phyloP scores from a whole-genome alignment of 2,888 invertebrate genomes.

The Protophormia terraenovae region DNA sequence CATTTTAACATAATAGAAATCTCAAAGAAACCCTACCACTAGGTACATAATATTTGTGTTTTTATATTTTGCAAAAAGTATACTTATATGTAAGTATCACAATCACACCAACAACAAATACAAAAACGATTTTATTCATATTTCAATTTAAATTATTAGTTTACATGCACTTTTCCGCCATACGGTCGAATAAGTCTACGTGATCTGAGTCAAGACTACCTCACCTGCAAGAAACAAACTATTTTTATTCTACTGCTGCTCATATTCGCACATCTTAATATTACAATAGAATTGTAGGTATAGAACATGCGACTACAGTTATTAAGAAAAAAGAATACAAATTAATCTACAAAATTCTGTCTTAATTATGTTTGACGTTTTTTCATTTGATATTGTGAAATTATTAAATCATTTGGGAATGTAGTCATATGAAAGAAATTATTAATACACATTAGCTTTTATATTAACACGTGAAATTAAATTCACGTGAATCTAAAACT shows the following conservation, averaged over 20 bases:
- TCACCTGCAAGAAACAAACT: neutral
- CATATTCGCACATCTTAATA: neutral
- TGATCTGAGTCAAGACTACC: slow-evolving; percentile 56
- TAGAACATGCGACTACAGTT: neutral
- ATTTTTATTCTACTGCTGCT: neutral
- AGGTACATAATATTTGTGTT: neutral
- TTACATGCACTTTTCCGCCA: slow-evolving; percentile 28
- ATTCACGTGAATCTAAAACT: too few species aligned
- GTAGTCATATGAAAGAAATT: neutral
- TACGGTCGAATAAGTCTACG: slow-evolving; percentile 45
- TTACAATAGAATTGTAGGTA: neutral
- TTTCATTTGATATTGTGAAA: slow-evolving; percentile 1
- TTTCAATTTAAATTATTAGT: slow-evolving; percentile 48
- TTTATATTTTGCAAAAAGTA: slow-evolving; percentile 4
- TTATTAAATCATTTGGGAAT: neutral
- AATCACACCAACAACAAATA: neutral
- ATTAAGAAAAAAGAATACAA: neutral
- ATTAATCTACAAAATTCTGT: neutral
- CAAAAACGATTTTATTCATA: slow-evolving; percentile 36
- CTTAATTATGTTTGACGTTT: neutral
- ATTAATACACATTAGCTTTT: too few species aligned
- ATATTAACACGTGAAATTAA: too few species aligned
- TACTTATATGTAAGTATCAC: too few species aligned
- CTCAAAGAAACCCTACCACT: slow-evolving; percentile 17
- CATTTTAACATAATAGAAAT: too few species aligned